These are phyloP conservation scores for Ellobium chinense DNA, from an alignment of 2,888 invertebrate species.

Conservation along the genomic window DNA sequence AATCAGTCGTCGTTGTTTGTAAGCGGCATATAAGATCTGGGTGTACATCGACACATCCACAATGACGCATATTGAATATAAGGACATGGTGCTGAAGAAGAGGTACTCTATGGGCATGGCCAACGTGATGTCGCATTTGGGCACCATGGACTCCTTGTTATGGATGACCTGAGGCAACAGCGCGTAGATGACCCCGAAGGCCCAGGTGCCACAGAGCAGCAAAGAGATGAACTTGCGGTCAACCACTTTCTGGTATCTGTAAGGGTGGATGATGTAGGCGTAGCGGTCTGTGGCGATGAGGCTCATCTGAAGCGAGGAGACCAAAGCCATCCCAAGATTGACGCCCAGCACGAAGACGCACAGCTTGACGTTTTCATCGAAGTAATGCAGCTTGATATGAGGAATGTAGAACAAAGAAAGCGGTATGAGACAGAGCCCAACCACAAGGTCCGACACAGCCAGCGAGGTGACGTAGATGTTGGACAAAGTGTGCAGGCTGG, in stretches of 20 bases:
- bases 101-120: constrained; percentile 10
- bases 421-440: constrained; percentile 3
- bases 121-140: constrained; percentile 16
- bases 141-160: neutral
- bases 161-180: constrained; percentile 10
- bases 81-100: neutral
- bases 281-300: constrained; percentile 31
- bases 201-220: neutral
- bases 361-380: neutral
- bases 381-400: neutral
- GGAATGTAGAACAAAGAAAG: constrained; percentile 3
- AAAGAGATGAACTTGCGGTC: neutral
- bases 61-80: neutral
- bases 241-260: neutral
- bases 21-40: constrained; percentile 7
- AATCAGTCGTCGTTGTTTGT: neutral
- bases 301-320: constrained; percentile 17
- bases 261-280: constrained; percentile 23
- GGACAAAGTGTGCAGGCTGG: constrained; percentile 14
- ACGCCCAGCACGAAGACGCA: neutral
- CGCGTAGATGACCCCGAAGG: neutral
- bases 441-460: neutral
- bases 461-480: constrained; percentile 22
- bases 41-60: constrained; percentile 4
- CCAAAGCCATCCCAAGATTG: constrained; percentile 16